A percentile compares a stretch with the other conserved stretches of the same genome.
phyloP scores from a whole-genome alignment of 2,888 invertebrate species.

The Ormyrus nitidulus region DNA sequence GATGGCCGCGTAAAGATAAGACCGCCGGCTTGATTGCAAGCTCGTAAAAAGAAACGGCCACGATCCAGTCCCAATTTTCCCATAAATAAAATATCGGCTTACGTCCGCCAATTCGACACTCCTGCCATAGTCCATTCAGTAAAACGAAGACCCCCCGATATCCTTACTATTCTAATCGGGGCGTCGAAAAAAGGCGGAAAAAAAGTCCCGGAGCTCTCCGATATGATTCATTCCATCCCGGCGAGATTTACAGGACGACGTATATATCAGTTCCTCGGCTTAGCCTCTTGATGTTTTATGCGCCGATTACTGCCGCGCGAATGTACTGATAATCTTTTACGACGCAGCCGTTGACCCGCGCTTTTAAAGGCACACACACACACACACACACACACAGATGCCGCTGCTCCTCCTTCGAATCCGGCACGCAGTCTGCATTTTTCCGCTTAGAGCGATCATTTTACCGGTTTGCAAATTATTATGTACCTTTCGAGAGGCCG shows the following conservation, averaged over 20 bases:
- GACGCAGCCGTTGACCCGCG: conserved; percentile 29
- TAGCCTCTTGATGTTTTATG: conserved; percentile 35
- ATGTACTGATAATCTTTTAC: conserved; percentile 54
- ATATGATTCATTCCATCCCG: neutral
- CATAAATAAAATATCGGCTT: too few relatives aligned
- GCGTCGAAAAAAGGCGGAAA: neutral
- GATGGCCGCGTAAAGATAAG: too few relatives aligned
- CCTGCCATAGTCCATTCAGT: too few relatives aligned
- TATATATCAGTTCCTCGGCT: neutral
- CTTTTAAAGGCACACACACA: too few relatives aligned
- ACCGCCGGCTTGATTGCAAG: too few relatives aligned
- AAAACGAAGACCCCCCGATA: neutral
- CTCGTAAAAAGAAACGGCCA: too few relatives aligned
- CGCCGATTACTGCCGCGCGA: conserved; percentile 40
- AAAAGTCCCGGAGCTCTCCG: too few relatives aligned
- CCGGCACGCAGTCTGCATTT: neutral
- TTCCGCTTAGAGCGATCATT: neutral
- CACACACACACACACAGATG: too few relatives aligned
- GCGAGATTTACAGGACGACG: neutral
- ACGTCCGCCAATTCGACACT: too few relatives aligned
- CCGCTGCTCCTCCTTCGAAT: conserved; percentile 14
- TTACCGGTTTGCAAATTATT: conserved; percentile 42
- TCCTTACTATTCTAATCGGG: neutral
- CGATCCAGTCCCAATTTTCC: too few relatives aligned
- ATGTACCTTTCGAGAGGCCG: conserved; percentile 2